A percentile compares a stretch with the other conserved stretches of the same genome.
These are phyloP conservation scores for Balaeniceps rex DNA, from an alignment of 2,113 vertebrate genomes.

Conservation along the genomic window DNA sequence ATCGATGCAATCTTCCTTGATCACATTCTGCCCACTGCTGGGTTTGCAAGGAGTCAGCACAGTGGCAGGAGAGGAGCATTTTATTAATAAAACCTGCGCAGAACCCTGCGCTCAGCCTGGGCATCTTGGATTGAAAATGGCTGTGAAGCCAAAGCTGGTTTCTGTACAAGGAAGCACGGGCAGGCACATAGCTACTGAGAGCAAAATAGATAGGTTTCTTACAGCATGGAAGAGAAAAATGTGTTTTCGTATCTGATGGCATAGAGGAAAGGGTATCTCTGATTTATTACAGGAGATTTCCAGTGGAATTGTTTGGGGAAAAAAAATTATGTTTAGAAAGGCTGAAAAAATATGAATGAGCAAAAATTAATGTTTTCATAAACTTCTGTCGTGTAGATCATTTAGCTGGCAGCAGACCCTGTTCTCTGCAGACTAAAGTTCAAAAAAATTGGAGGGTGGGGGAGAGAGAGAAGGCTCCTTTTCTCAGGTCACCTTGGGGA, in stretches of 20 bases:
- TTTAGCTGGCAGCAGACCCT: neutral
- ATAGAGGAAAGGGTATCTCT: neutral
- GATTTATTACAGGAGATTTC: neutral
- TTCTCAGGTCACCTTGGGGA: neutral
- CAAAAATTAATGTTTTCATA: neutral
- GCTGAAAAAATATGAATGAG: neutral
- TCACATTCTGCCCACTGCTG: conserved; percentile 37
- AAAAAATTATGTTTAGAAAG: neutral
- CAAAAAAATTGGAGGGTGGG: fast-evolving
- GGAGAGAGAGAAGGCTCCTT: neutral
- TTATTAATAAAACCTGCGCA: neutral
- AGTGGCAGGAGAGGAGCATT: neutral
- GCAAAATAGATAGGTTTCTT: neutral
- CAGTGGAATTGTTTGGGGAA: neutral
- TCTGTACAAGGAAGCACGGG: neutral
- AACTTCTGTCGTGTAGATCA: neutral
- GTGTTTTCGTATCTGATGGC: fast-evolving
- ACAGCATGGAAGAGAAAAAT: neutral
- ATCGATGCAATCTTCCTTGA: neutral
- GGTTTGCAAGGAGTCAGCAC: neutral
- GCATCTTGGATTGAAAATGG: neutral
- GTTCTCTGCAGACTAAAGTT: neutral
- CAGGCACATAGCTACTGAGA: neutral
- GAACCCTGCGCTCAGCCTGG: neutral
- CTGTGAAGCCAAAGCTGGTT: neutral